Conservation (phyloP, 2,888 invertebrate genomes). For the Metallyticus violacea region DNA sequence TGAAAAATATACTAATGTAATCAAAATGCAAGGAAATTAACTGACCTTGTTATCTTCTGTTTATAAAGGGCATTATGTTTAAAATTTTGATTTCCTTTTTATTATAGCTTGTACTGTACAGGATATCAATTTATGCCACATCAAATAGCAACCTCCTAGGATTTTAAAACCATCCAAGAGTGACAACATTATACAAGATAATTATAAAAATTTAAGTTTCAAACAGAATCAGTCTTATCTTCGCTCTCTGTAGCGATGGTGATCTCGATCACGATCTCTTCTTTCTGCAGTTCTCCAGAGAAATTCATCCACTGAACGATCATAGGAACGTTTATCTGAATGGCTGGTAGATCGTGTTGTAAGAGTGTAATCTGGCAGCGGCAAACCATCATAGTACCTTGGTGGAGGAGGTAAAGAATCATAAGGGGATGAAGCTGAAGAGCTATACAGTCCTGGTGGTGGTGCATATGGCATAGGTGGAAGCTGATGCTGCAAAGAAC, state of each 20-base stretch:
- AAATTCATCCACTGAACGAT: constrained; percentile 86
- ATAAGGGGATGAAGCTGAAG: constrained; percentile 51
- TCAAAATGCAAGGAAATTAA: neutral
- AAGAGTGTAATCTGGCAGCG: constrained; percentile 71
- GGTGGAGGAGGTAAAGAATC: constrained; percentile 70
- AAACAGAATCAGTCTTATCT: neutral
- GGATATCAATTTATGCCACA: too few relatives aligned
- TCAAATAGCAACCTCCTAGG: neutral
- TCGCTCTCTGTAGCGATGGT: constrained; percentile 28
- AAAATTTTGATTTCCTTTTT: neutral
- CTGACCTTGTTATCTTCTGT: neutral
- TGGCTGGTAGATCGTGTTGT: constrained; percentile 55
- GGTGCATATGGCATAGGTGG: constrained; percentile 83
- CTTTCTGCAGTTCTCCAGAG: constrained; percentile 76
- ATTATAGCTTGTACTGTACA: neutral
- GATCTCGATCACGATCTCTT: constrained; percentile 51
- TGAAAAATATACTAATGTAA: neutral
- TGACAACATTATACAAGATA: neutral
- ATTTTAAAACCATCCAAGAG: neutral
- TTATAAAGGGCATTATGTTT: neutral
- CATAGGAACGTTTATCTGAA: constrained; percentile 77
- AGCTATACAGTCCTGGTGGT: constrained; percentile 54
- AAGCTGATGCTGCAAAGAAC: constrained; percentile 81
- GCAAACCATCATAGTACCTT: constrained; percentile 77
- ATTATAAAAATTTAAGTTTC: neutral